Conservation (phyloP, 2,888 invertebrate species). For the Microctonus brassicae region DNA sequence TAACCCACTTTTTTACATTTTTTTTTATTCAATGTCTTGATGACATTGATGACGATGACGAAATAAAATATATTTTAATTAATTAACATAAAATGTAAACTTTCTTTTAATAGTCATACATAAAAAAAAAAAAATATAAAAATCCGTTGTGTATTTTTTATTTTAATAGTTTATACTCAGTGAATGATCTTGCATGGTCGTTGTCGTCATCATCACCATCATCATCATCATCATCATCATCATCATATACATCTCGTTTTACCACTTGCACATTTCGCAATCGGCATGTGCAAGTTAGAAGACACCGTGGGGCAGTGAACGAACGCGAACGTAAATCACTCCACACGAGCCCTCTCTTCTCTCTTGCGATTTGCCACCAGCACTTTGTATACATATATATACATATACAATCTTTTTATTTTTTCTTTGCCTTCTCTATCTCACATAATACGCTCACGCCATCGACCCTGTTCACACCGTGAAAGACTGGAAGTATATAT, state of each 20-base stretch:
- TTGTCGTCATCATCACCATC: background rate
- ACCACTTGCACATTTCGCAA: constrained; percentile 19
- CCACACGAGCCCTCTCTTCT: constrained; percentile 13
- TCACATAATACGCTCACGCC: background rate
- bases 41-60: background rate
- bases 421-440: background rate
- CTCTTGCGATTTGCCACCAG: background rate
- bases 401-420: background rate
- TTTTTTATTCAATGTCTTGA: background rate
- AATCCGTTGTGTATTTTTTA: background rate
- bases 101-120: background rate
- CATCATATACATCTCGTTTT: constrained; percentile 6
- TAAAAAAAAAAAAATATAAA: background rate
- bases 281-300: constrained; percentile 28
- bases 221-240: background rate
- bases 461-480: constrained; percentile 14
- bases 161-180: background rate
- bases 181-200: background rate
- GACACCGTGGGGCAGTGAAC: constrained; percentile 19
- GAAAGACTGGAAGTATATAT: background rate
- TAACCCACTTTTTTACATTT: background rate
- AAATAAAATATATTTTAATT: background rate
- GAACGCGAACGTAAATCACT: constrained; percentile 27
- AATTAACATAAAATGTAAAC: background rate
- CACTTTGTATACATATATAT: background rate